phyloP scores from a whole-genome alignment of 1,140 invertebrate species.

The Drosophila arizonae region DNA sequence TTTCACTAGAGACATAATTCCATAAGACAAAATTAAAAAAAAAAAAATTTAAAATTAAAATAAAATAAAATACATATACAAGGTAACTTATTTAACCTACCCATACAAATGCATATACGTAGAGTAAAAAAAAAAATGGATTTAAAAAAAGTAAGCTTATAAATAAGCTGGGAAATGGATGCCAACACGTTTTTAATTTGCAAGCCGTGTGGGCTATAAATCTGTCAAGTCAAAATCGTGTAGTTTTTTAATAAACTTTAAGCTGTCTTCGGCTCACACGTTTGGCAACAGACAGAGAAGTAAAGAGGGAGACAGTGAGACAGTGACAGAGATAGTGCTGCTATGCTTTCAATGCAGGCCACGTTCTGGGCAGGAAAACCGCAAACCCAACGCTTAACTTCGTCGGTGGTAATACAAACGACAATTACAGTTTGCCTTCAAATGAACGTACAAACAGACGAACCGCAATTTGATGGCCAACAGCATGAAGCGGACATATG shows the following conservation, averaged over 20 bases:
- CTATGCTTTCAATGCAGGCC: conserved; percentile 17
- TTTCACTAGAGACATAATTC: too few species aligned
- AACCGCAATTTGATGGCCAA: conserved; percentile 62
- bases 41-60: too few species aligned
- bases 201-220: conserved; percentile 41
- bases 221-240: conserved; percentile 46
- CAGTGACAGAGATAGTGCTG: not conserved
- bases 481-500: conserved; percentile 19
- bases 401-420: conserved; percentile 72
- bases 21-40: too few species aligned
- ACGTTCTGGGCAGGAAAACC: conserved; percentile 52
- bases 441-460: conserved; percentile 65
- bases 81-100: too few species aligned
- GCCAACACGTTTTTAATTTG: conserved; percentile 54
- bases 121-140: not conserved
- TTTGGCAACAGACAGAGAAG: conserved; percentile 18
- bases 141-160: not conserved
- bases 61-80: too few species aligned
- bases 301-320: not conserved
- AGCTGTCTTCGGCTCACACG: conserved; percentile 36
- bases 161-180: conserved; percentile 33
- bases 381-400: conserved; percentile 58
- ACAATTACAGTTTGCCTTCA: conserved; percentile 75
- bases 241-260: conserved; percentile 32
- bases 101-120: too few species aligned